These are phyloP conservation scores for Drosophila lacertosa DNA, from an alignment of 1,140 invertebrate species.

Conservation along the genomic window DNA sequence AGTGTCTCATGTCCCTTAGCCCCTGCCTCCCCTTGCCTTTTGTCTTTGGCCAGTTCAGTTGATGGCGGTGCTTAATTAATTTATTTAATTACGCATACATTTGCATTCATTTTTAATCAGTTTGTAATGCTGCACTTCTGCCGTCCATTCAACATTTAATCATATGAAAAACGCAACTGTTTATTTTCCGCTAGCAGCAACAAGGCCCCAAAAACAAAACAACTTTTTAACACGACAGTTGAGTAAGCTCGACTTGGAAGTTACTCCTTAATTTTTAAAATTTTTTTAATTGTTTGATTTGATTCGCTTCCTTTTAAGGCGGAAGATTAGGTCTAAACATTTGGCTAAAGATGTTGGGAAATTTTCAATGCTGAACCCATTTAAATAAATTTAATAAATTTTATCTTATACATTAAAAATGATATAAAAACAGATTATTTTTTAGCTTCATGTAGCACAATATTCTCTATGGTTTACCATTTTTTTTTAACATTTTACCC, in stretches of 20 bases:
- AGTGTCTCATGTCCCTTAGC: constrained; percentile 2
- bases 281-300: no score
- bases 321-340: no score
- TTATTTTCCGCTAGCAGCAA: constrained; percentile 36
- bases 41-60: constrained; percentile 3
- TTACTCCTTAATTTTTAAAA: background rate
- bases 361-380: no score
- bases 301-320: no score
- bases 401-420: no score
- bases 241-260: background rate
- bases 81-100: constrained; percentile 78
- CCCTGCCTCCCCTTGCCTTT: background rate
- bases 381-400: no score
- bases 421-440: no score
- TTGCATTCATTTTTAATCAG: constrained; percentile 75
- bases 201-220: constrained; percentile 17
- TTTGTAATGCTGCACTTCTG: constrained; percentile 55
- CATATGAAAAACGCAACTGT: constrained; percentile 41
- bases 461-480: no score
- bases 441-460: no score
- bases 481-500: background rate
- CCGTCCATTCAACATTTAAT: constrained; percentile 41
- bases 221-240: background rate
- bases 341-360: no score
- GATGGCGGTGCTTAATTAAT: constrained; percentile 66